Conservation (phyloP, 2,797 vertebrate species). For the Aulostomus chinensis region DNA sequence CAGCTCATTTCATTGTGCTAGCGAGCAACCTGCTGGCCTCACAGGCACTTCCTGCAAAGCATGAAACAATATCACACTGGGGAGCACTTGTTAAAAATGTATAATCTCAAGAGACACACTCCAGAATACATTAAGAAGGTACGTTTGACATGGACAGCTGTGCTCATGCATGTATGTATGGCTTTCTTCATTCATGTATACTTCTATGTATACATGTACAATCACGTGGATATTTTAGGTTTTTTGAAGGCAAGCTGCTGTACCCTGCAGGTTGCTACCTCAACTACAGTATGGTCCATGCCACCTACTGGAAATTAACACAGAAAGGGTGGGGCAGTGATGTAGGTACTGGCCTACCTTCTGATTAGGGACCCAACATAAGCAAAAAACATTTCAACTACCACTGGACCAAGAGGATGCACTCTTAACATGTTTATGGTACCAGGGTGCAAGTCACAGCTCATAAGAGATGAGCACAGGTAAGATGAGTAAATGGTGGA, state of each 20-base stretch:
- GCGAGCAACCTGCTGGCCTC: conserved; percentile 26
- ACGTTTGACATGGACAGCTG: not conserved
- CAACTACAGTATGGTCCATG: conserved; percentile 21
- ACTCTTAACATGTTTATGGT: not conserved
- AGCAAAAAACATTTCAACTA: conserved; percentile 12
- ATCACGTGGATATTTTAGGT: conserved; percentile 4
- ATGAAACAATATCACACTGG: conserved; percentile 19
- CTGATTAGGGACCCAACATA: conserved; percentile 14
- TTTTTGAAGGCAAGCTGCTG: too few relatives aligned
- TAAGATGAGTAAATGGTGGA: not conserved
- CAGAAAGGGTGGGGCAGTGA: conserved; percentile 46
- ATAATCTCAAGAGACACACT: conserved; percentile 33
- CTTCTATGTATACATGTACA: conserved; percentile 7
- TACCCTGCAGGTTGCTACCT: conserved; percentile 14
- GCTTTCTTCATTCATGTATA: not conserved
- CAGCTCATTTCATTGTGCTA: conserved; percentile 35
- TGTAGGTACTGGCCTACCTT: conserved; percentile 41
- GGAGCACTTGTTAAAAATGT: conserved; percentile 50
- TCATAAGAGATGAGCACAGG: conserved; percentile 12
- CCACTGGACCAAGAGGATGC: conserved; percentile 23
- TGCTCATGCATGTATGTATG: conserved; percentile 28
- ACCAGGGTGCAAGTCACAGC: conserved; percentile 1
- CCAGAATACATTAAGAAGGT: conserved; percentile 40
- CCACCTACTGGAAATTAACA: too few relatives aligned
- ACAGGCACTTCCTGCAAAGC: conserved; percentile 56